A percentile compares a stretch with the other conserved stretches of the same genome.
Conservation (phyloP, 2,888 invertebrate species). For the Melanargia galathea region DNA sequence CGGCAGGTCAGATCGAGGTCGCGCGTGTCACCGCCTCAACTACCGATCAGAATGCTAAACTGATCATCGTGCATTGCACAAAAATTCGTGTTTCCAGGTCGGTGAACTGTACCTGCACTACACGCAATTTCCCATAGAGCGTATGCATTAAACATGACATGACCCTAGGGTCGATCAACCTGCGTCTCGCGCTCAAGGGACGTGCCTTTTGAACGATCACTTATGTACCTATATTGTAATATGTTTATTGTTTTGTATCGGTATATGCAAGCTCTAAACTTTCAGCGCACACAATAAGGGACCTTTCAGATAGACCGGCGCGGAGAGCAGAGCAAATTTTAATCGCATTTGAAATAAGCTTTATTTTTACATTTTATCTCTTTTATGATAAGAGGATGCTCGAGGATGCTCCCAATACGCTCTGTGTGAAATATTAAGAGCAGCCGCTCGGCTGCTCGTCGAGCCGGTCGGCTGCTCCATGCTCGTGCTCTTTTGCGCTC, state of each 20-base stretch:
- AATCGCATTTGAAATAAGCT: too few relatives aligned
- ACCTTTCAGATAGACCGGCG: too few relatives aligned
- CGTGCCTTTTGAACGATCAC: slow-evolving; percentile 18
- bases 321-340: too few relatives aligned
- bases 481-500: too few relatives aligned
- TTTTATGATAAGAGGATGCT: too few relatives aligned
- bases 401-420: too few relatives aligned
- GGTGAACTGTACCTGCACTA: slow-evolving; percentile 47
- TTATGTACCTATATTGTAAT: not conserved
- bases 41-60: slow-evolving; percentile 63
- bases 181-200: slow-evolving; percentile 29
- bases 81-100: slow-evolving; percentile 57
- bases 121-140: slow-evolving; percentile 38
- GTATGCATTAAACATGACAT: slow-evolving; percentile 39
- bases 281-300: too few relatives aligned
- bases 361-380: too few relatives aligned
- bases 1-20: slow-evolving; percentile 63
- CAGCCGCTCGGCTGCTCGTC: too few relatives aligned
- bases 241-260: slow-evolving; percentile 9
- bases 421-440: too few relatives aligned
- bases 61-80: slow-evolving; percentile 62
- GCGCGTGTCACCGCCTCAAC: slow-evolving; percentile 46
- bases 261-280: not conserved
- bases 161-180: slow-evolving; percentile 34
- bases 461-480: too few relatives aligned